Percentiles rank a stretch among this genome's conserved stretches.
Evolutionary conservation across 2,797 vertebrate genomes (phyloP).

Genomic region (Fringilla coelebs): DNA sequence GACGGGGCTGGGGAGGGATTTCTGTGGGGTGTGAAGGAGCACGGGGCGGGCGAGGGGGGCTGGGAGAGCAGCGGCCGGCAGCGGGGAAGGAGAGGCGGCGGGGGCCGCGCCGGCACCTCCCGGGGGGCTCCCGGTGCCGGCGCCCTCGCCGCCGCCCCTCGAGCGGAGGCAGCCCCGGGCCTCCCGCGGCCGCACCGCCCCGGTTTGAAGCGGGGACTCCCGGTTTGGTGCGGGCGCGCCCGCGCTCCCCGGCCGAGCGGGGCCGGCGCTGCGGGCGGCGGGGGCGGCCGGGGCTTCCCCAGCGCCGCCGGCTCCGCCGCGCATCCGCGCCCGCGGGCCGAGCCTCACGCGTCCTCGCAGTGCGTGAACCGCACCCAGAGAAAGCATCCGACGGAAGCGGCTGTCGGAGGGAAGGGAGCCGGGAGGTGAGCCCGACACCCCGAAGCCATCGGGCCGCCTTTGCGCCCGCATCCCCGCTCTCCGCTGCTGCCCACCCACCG

Average conservation of each 20-base stretch:
- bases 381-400: not conserved
- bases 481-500: not conserved
- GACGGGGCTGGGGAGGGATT: not conserved
- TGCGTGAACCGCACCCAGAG: not conserved
- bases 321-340: not conserved
- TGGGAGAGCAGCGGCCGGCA: not conserved
- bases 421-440: not conserved
- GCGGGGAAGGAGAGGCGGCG: not conserved
- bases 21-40: not conserved
- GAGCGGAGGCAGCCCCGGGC: not conserved
- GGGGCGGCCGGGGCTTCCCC: not conserved
- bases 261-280: not conserved
- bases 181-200: not conserved
- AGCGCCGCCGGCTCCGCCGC: not conserved
- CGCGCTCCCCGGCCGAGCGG: not conserved
- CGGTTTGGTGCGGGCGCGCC: not conserved
- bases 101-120: not conserved
- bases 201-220: not conserved
- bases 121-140: not conserved
- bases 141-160: not conserved
- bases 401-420: not conserved
- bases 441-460: not conserved
- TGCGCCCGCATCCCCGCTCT: not conserved
- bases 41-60: not conserved
- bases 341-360: fast-evolving